phyloP scores from a whole-genome alignment of 2,113 vertebrate genomes.

The Rhabdornis inornatus region DNA sequence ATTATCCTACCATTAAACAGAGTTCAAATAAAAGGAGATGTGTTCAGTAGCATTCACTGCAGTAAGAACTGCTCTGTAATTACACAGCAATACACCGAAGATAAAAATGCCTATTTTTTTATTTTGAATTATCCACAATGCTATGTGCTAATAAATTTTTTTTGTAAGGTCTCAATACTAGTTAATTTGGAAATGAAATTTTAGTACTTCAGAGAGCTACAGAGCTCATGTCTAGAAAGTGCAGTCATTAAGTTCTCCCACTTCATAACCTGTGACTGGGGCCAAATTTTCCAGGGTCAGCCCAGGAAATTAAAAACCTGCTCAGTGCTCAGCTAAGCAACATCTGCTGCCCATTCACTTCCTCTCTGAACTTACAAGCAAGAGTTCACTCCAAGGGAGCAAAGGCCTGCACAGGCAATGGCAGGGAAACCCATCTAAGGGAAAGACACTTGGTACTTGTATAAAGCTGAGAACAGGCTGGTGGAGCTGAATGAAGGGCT shows the following conservation, averaged over 20 bases:
- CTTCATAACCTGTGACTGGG: neutral
- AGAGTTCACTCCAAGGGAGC: neutral
- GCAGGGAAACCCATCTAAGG: neutral
- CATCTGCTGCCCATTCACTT: rapidly evolving
- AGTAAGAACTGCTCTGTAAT: constrained; percentile 6
- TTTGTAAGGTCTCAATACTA: neutral
- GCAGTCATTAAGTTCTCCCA: neutral
- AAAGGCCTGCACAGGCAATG: neutral
- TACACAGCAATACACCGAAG: neutral
- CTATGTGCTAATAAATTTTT: neutral
- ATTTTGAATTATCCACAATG: neutral
- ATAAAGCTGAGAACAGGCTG: neutral
- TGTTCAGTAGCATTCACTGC: neutral
- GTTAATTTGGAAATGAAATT: neutral
- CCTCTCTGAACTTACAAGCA: neutral
- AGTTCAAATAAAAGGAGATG: neutral
- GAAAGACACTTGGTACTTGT: neutral
- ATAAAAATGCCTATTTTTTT: neutral
- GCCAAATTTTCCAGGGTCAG: neutral
- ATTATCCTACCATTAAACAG: constrained; percentile 25
- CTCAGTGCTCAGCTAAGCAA: neutral
- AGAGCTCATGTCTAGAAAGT: neutral
- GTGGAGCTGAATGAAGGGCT: neutral
- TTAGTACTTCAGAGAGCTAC: neutral
- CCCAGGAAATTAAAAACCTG: neutral